These are phyloP conservation scores for Hycleus cichorii DNA, from an alignment of 1,140 invertebrate genomes.

Conservation along the genomic window DNA sequence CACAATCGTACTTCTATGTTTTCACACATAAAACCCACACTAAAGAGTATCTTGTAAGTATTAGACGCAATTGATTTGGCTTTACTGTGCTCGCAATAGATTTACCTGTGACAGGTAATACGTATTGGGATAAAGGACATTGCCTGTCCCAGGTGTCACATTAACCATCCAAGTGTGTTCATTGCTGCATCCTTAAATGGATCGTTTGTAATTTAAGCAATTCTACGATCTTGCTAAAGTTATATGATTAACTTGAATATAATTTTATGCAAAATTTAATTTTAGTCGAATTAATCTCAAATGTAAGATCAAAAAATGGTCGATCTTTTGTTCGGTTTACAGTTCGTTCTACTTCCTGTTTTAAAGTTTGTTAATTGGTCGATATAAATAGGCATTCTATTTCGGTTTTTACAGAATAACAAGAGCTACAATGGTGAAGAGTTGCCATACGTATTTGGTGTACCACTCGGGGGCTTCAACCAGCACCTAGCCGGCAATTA, in stretches of 20 bases:
- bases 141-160: constrained; percentile 28
- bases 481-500: constrained; percentile 69
- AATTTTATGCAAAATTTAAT: no score
- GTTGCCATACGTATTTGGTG: constrained; percentile 83
- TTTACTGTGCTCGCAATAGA: background rate
- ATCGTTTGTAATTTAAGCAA: constrained; percentile 3
- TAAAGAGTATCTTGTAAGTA: constrained; percentile 62
- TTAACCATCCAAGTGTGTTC: constrained; percentile 20
- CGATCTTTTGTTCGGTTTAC: no score
- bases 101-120: constrained; percentile 18
- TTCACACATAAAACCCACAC: constrained; percentile 74
- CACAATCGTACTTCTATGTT: constrained; percentile 79
- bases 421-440: constrained; percentile 65
- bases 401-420: constrained; percentile 23
- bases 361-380: no score
- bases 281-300: no score
- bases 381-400: background rate
- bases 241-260: no score
- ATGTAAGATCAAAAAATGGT: no score
- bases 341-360: no score
- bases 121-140: constrained; percentile 25
- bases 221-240: constrained; percentile 9
- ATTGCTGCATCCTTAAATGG: constrained; percentile 12
- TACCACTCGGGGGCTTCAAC: constrained; percentile 68
- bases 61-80: background rate